Percentiles rank a stretch among this genome's conserved stretches.
Conservation (phyloP, 2,797 vertebrate genomes). For the Periparus ater region DNA sequence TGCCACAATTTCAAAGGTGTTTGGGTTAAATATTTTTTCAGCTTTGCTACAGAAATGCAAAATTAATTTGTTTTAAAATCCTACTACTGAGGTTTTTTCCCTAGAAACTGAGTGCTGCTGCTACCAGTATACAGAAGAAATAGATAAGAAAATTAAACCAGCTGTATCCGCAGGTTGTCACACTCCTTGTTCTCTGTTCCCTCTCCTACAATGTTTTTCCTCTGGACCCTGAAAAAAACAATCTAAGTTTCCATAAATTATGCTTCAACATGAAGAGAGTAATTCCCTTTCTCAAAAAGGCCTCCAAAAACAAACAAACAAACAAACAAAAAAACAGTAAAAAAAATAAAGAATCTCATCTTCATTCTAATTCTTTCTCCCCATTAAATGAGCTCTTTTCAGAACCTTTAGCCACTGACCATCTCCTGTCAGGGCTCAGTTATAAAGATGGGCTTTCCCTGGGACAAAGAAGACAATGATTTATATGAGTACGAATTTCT, state of each 20-base stretch:
- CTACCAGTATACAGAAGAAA: neutral
- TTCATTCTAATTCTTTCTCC: neutral
- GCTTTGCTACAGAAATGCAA: neutral
- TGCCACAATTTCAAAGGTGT: neutral
- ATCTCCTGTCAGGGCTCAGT: neutral
- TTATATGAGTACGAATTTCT: neutral
- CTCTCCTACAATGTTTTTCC: neutral
- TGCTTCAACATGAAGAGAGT: neutral
- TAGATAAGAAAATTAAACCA: neutral
- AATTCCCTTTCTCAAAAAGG: neutral
- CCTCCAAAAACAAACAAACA: neutral
- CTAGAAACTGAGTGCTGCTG: neutral
- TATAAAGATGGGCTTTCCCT: neutral
- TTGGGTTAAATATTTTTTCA: neutral
- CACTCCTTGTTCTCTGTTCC: neutral
- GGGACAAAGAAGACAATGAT: neutral
- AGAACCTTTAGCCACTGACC: neutral
- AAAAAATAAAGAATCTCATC: neutral
- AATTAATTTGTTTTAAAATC: neutral
- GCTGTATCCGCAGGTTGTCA: neutral
- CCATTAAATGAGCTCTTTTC: neutral
- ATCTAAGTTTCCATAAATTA: neutral
- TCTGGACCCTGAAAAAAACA: neutral
- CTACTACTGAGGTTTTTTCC: neutral
- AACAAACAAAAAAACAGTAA: neutral